Conservation (phyloP, 2,113 vertebrate species). For the Circaetus cinerascens region DNA sequence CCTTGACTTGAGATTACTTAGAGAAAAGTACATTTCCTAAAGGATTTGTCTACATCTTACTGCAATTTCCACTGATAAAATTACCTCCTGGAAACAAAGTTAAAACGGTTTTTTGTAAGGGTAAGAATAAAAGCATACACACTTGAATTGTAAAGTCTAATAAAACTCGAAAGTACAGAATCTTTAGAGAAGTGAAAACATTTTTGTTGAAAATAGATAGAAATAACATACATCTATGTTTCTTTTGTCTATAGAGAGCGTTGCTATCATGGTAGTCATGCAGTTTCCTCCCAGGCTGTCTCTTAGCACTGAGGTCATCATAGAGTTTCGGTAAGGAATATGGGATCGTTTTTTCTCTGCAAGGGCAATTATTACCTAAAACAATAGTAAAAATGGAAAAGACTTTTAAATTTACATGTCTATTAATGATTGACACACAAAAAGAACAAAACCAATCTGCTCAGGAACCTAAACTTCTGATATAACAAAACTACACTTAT, state of each 20-base stretch:
- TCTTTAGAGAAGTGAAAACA: neutral
- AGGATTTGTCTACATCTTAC: neutral
- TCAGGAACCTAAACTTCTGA: neutral
- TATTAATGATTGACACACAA: neutral
- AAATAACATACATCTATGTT: conserved; percentile 83
- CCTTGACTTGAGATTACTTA: neutral
- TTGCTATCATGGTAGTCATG: conserved; percentile 97
- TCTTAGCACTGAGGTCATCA: conserved; percentile 96
- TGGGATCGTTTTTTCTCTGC: conserved; percentile 92
- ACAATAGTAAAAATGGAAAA: neutral
- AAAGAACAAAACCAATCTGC: neutral
- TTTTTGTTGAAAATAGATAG: neutral
- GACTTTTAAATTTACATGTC: neutral
- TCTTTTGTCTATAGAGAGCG: conserved; percentile 84
- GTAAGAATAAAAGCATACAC: neutral
- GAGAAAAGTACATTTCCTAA: neutral
- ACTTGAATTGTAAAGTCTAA: neutral
- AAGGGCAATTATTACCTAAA: conserved; percentile 93
- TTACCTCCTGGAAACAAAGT: neutral
- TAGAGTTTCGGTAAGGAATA: conserved; percentile 95
- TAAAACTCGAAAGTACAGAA: neutral
- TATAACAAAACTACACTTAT: neutral
- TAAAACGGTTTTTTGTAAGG: neutral
- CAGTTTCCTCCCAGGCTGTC: conserved; percentile 98
- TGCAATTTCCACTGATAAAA: neutral